A percentile compares a stretch with the other conserved stretches of the same genome.
These are phyloP conservation scores for Saccopteryx leptura DNA, from an alignment of 2,113 vertebrate species.

Conservation along the genomic window DNA sequence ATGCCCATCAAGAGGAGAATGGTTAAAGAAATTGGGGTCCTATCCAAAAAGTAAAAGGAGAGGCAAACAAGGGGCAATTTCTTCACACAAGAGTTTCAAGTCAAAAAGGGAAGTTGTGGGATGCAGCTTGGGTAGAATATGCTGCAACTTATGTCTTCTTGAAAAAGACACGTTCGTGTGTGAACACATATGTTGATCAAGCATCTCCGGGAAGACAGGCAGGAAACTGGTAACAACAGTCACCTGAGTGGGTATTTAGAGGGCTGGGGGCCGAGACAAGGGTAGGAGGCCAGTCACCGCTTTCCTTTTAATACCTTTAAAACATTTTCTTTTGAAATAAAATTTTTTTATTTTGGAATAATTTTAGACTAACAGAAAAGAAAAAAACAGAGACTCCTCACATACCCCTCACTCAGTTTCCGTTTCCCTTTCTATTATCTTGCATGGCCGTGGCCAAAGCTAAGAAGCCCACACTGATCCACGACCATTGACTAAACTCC, in stretches of 20 bases:
- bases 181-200: background rate
- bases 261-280: background rate
- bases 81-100: background rate
- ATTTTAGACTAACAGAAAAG: background rate
- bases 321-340: background rate
- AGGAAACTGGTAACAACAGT: background rate
- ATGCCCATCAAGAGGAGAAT: background rate
- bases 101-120: background rate
- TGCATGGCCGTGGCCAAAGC: background rate
- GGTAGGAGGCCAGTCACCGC: background rate
- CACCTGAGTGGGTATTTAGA: too few relatives aligned
- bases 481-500: rapidly evolving
- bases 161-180: background rate
- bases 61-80: background rate
- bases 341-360: background rate
- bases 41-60: background rate
- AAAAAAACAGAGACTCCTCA: too few relatives aligned
- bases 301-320: background rate
- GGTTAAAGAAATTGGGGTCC: background rate
- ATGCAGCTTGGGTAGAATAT: background rate
- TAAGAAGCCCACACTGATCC: background rate
- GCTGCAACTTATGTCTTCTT: background rate
- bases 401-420: background rate
- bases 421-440: background rate
- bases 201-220: background rate